These are phyloP conservation scores for Amphiduros pacificus DNA, from an alignment of 2,888 invertebrate species.

Conservation along the genomic window DNA sequence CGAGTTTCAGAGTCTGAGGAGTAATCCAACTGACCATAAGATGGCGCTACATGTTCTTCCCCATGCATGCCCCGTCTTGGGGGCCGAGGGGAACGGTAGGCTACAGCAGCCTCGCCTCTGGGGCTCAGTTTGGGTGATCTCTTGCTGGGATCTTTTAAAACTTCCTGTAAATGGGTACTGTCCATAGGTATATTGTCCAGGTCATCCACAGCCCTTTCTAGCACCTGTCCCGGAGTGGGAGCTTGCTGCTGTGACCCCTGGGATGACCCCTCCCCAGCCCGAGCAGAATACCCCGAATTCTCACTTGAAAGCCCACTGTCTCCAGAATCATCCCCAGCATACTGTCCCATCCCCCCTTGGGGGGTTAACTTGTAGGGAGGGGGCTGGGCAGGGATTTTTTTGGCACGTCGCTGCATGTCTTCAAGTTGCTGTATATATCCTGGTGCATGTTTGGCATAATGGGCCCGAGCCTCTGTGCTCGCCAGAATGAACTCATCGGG, in stretches of 20 bases:
- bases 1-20: constrained; percentile 29
- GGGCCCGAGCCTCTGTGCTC: background rate
- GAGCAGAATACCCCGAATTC: constrained; percentile 20
- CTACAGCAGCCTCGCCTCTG: constrained; percentile 6
- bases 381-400: constrained; percentile 9
- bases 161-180: constrained; percentile 20
- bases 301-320: constrained; percentile 34
- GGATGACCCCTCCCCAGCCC: constrained; percentile 8
- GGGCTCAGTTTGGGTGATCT: constrained; percentile 16
- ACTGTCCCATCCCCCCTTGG: constrained; percentile 3
- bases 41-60: background rate
- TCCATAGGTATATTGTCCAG: constrained; percentile 14
- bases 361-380: constrained; percentile 11
- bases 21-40: constrained; percentile 25
- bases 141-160: constrained; percentile 21
- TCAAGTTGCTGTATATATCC: background rate
- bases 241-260: background rate
- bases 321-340: constrained; percentile 30
- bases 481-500: constrained; percentile 40
- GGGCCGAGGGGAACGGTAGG: constrained; percentile 17
- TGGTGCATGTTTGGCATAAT: constrained; percentile 7
- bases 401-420: background rate
- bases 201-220: constrained; percentile 15
- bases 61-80: constrained; percentile 9
- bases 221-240: constrained; percentile 3